Percentiles rank a stretch among this genome's conserved stretches.
These are phyloP conservation scores for Drosophila niveifrons DNA, from an alignment of 2,888 invertebrate species.

Conservation along the genomic window DNA sequence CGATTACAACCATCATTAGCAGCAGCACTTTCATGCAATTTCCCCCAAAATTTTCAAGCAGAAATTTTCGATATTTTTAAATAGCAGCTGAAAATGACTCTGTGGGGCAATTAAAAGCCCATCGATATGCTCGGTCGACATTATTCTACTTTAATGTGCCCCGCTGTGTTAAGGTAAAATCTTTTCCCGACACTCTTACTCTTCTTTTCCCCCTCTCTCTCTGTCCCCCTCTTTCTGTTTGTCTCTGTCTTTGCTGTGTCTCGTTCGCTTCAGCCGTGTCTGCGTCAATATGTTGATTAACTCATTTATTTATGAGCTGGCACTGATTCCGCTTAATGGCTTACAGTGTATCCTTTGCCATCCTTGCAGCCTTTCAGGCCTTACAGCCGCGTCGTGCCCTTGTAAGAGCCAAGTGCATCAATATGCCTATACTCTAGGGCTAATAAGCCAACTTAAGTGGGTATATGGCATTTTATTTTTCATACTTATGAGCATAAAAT, in stretches of 20 bases:
- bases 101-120: slow-evolving; percentile 46
- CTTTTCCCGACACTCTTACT: neutral
- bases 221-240: neutral
- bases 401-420: slow-evolving; percentile 40
- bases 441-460: neutral
- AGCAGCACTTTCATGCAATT: slow-evolving; percentile 6
- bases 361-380: slow-evolving; percentile 8
- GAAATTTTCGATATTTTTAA: slow-evolving; percentile 6
- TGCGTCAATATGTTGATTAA: slow-evolving; percentile 78
- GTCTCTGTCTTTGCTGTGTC: neutral
- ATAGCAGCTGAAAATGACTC: slow-evolving; percentile 10
- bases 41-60: neutral
- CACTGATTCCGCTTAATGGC: slow-evolving; percentile 74
- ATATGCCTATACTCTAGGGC: slow-evolving; percentile 44
- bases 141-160: slow-evolving; percentile 40
- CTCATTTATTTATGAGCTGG: slow-evolving; percentile 78
- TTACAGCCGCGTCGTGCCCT: slow-evolving; percentile 35
- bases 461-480: neutral
- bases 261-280: slow-evolving; percentile 28
- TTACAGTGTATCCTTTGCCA: slow-evolving; percentile 38
- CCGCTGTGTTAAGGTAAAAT: slow-evolving; percentile 40
- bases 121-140: slow-evolving; percentile 38
- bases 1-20: slow-evolving; percentile 65
- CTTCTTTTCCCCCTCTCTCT: neutral
- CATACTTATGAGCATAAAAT: too few relatives aligned